Evolutionary conservation across 1,140 invertebrate species (phyloP).

Genomic region (Hylyphantes graminicola): DNA sequence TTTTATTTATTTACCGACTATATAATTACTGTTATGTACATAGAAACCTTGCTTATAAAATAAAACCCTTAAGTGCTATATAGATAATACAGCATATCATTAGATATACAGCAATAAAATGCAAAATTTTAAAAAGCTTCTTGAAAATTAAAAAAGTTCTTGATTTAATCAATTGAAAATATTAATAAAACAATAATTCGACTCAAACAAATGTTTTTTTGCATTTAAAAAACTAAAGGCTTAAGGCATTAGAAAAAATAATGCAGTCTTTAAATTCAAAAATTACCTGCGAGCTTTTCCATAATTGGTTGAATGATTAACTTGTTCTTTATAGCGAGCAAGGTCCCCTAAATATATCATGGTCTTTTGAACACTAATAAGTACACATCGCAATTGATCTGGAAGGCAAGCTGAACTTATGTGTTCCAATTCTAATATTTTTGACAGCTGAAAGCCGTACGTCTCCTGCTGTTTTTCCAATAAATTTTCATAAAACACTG

Average conservation of each 20-base stretch:
- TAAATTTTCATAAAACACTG: slow-evolving; percentile 81
- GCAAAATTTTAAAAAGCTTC: not conserved
- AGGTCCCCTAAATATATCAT: slow-evolving; percentile 91
- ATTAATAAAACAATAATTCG: too few species aligned
- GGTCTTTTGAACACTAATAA: slow-evolving; percentile 87
- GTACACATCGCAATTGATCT: slow-evolving; percentile 78
- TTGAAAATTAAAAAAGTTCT: too few species aligned
- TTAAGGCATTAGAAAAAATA: not conserved
- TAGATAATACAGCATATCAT: not conserved
- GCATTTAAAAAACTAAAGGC: not conserved
- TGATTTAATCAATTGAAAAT: too few species aligned
- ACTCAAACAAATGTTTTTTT: not conserved
- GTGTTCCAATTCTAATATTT: slow-evolving; percentile 67
- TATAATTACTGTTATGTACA: too few species aligned
- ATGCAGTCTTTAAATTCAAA: not conserved
- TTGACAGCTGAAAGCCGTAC: slow-evolving; percentile 79
- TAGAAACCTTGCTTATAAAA: too few species aligned
- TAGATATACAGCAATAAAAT: not conserved
- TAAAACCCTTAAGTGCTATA: not conserved
- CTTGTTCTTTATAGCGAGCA: slow-evolving; percentile 86
- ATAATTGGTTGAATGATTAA: slow-evolving; percentile 83
- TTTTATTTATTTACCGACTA: too few species aligned
- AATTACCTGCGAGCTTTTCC: slow-evolving; percentile 78
- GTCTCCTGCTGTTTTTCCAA: slow-evolving; percentile 79
- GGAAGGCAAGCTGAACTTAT: slow-evolving; percentile 72